Conservation (phyloP, 2,113 vertebrate genomes). For the Euleptes europaea region DNA sequence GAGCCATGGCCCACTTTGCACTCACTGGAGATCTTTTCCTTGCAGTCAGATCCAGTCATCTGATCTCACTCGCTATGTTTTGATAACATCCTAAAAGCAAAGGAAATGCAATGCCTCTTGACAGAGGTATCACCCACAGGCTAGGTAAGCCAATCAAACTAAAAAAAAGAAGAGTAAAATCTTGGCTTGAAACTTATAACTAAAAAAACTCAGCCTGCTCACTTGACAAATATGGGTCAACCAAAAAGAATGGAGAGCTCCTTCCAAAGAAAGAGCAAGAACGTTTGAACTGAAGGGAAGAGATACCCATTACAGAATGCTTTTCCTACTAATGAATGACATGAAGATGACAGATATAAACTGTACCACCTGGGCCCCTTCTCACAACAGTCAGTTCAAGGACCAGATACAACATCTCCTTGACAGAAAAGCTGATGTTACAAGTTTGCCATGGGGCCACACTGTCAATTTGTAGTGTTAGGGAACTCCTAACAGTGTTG, state of each 20-base stretch:
- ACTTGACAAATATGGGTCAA: neutral
- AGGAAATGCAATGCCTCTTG: neutral
- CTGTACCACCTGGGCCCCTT: neutral
- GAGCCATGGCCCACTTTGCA: neutral
- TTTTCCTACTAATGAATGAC: neutral
- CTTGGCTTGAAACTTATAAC: neutral
- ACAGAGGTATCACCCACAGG: neutral
- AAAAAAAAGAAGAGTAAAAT: neutral
- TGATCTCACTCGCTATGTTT: neutral
- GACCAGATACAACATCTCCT: neutral
- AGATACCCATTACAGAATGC: neutral
- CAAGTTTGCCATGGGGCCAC: too few relatives aligned
- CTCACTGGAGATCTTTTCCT: neutral
- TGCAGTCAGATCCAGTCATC: neutral
- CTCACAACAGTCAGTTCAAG: neutral
- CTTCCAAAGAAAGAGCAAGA: neutral
- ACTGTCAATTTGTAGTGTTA: too few relatives aligned
- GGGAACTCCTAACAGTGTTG: too few relatives aligned
- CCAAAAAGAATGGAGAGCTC: neutral
- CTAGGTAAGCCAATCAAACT: neutral
- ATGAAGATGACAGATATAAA: neutral
- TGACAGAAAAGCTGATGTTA: neutral
- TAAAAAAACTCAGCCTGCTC: neutral
- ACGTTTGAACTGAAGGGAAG: neutral
- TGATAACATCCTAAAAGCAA: neutral